These are phyloP conservation scores for Plecturocebus donacophilus DNA, from an alignment of 2,113 vertebrate genomes.

Conservation along the genomic window DNA sequence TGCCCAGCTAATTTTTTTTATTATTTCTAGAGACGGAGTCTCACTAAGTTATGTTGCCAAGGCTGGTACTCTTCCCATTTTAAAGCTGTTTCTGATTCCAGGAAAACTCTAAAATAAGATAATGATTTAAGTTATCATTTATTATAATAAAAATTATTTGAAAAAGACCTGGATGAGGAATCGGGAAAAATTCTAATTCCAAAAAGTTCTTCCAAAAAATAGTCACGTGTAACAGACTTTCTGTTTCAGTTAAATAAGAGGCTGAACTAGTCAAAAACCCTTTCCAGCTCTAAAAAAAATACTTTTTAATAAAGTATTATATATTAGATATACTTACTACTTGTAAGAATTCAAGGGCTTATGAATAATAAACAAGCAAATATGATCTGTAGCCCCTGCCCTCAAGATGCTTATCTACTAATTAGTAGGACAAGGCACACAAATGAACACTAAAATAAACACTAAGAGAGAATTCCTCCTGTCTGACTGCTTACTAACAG, in stretches of 20 bases:
- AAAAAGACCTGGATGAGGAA: conserved; percentile 18
- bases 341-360: not conserved
- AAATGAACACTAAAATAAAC: conserved; percentile 40
- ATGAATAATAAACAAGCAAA: not conserved
- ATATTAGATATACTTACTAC: not conserved
- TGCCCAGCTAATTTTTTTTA: too few species aligned
- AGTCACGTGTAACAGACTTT: conserved; percentile 25
- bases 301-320: not conserved
- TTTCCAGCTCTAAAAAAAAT: conserved; percentile 19
- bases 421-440: not conserved
- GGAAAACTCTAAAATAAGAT: conserved; percentile 16
- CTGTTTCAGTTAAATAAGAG: conserved; percentile 40
- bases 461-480: not conserved
- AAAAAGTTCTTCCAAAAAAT: conserved; percentile 39
- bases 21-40: too few species aligned
- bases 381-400: not conserved
- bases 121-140: conserved; percentile 28
- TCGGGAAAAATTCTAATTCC: conserved; percentile 9
- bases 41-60: too few species aligned
- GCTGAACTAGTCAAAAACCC: not conserved
- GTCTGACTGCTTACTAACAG: not conserved
- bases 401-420: conserved; percentile 5
- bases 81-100: conserved; percentile 25
- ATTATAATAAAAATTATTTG: conserved; percentile 29
- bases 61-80: not conserved